phyloP scores from a whole-genome alignment of 2,113 vertebrate genomes.

The Cynopterus brachyotis region DNA sequence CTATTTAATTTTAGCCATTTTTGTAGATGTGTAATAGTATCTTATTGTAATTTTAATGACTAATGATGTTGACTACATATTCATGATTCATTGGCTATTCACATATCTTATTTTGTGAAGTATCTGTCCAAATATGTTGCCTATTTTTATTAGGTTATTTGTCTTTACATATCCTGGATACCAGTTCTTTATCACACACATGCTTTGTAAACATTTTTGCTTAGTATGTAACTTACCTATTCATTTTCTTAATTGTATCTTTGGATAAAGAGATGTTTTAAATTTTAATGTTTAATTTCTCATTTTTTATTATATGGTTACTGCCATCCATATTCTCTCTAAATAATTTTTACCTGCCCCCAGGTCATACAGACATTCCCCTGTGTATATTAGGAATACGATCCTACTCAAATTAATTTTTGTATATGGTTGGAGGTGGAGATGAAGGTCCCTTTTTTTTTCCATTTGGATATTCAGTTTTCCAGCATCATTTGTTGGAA shows the following conservation, averaged over 20 bases:
- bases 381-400: background rate
- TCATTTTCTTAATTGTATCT: background rate
- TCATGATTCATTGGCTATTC: background rate
- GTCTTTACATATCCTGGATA: background rate
- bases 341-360: background rate
- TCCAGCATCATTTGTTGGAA: background rate
- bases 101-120: background rate
- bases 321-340: background rate
- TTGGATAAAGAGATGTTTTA: slow-evolving; percentile 6
- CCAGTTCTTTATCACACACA: background rate
- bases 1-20: background rate
- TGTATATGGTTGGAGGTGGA: background rate
- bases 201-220: background rate
- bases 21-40: background rate
- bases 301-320: background rate
- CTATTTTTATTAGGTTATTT: background rate
- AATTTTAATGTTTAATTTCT: background rate
- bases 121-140: background rate
- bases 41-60: background rate
- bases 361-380: background rate
- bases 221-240: background rate
- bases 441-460: background rate
- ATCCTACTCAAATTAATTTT: background rate
- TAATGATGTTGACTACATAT: background rate
- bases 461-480: background rate